These are phyloP conservation scores for Trachythela sp. DNA, from an alignment of 64 coral and sea anemone genomes.

Conservation along the genomic window DNA sequence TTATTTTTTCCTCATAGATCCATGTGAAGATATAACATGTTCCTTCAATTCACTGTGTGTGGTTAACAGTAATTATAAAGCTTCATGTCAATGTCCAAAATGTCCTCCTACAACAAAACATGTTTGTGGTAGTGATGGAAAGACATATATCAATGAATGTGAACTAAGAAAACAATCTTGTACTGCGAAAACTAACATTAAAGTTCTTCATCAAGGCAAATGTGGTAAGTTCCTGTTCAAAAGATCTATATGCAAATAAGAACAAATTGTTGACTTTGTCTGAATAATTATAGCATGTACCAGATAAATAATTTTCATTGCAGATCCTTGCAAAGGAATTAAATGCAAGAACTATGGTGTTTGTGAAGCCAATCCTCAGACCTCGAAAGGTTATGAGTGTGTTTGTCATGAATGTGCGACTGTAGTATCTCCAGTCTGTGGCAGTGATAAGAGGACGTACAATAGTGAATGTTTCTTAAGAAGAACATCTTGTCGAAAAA, in stretches of 20 bases:
- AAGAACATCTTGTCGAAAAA: not conserved
- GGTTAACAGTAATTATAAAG: not conserved
- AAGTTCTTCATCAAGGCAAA: not conserved
- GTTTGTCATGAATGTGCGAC: not conserved
- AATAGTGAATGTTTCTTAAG: not conserved
- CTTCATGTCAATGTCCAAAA: constrained; percentile 1
- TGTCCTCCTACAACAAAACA: not conserved
- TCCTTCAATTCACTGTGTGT: not conserved
- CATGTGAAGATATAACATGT: not conserved
- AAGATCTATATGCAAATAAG: too few species aligned
- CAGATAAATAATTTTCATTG: not conserved
- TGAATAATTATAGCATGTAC: not conserved
- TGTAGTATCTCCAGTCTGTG: not conserved
- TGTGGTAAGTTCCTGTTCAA: not conserved
- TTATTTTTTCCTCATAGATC: not conserved
- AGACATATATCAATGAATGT: constrained; percentile 3
- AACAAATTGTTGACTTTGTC: not conserved
- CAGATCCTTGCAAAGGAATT: not conserved
- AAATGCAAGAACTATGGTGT: not conserved
- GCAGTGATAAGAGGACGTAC: not conserved
- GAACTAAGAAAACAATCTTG: not conserved
- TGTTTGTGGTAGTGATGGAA: constrained; percentile 10
- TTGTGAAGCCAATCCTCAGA: not conserved
- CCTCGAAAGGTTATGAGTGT: not conserved
- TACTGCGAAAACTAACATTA: not conserved